A percentile compares a stretch with the other conserved stretches of the same genome.
These are phyloP conservation scores for Eristalinus aeneus DNA, from an alignment of 2,888 invertebrate species.

Conservation along the genomic window DNA sequence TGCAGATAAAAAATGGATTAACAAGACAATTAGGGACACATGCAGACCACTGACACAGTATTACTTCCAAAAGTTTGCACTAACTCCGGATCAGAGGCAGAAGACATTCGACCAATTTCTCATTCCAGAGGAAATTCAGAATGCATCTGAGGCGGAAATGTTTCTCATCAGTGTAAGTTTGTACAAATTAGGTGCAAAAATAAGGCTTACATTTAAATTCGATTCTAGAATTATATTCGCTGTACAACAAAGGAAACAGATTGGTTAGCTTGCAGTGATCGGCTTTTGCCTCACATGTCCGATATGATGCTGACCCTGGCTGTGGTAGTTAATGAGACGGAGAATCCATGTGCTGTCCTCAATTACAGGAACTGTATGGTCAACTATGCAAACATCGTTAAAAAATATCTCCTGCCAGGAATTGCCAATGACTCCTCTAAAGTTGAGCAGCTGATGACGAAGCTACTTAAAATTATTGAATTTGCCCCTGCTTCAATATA, in stretches of 20 bases:
- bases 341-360: slow-evolving; percentile 73
- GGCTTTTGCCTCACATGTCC: slow-evolving; percentile 74
- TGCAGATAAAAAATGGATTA: slow-evolving; percentile 77
- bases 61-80: slow-evolving; percentile 76
- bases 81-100: slow-evolving; percentile 72
- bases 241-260: slow-evolving; percentile 77
- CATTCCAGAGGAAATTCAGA: slow-evolving; percentile 73
- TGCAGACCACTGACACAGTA: slow-evolving; percentile 75
- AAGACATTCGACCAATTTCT: slow-evolving; percentile 76
- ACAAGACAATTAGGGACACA: slow-evolving; percentile 73
- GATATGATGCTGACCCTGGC: slow-evolving; percentile 75
- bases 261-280: slow-evolving; percentile 75
- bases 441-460: slow-evolving; percentile 73
- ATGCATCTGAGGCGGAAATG: slow-evolving; percentile 74
- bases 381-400: slow-evolving; percentile 75
- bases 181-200: not conserved
- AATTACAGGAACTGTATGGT: slow-evolving; percentile 75
- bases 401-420: slow-evolving; percentile 73
- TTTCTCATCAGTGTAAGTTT: slow-evolving; percentile 75
- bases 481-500: slow-evolving; percentile 73
- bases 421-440: slow-evolving; percentile 72
- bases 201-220: not conserved
- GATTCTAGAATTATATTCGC: slow-evolving; percentile 75
- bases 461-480: slow-evolving; percentile 74
- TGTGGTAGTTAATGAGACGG: slow-evolving; percentile 73